Base-by-base conservation (phyloP, 1,140 invertebrate genomes). In the Neodiprion fabricii region DNA sequence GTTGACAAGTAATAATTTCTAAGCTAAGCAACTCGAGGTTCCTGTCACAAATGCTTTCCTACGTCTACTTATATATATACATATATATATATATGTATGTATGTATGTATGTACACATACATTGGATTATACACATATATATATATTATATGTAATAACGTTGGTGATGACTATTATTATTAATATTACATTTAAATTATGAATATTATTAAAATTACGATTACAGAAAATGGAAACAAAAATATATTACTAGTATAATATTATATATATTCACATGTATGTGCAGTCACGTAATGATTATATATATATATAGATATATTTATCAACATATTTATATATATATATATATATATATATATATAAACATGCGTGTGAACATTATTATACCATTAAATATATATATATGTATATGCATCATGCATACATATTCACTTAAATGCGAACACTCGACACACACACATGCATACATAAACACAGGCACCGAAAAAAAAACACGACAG, bases 41-140 rank as follows among this genome's bases (percentile, higher is more conserved):
- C 85, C 85, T 87, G 85, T 87, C 84, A 78, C 80, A 86, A 83
- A 85, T 83, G 84, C 83, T 86, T 86, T 85, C 85, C 82, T 86
- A 87, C 83, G 78, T 86, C 82, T 86, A 87, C 83, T 78, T 17
- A 61, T 61, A 61, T 61, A 61, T 61, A 9, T 61, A 61, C 5
- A 9, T 61, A 9, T 61, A 61, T 8, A 17, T 61, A 61, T 61
- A 9, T 61, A 61, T 0, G 7, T 61, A 61, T 61, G 4, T 61
- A 61, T 61, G 9, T 61, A 61, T 40, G 28, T 40, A 40, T 40
- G 28, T 40, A 40, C 28, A 40, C 28, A 40, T 40, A 40, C 28
- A 40, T 40, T 40, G 28, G 28, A 40, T 40, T 40, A 40, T 40
- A 40, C 28, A 40, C 28, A 40, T 40, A 40, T 40, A 40, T 40